A percentile compares a stretch with the other conserved stretches of the same genome.
phyloP scores from a whole-genome alignment of 2,113 vertebrate genomes.

The Eulemur macaco region DNA sequence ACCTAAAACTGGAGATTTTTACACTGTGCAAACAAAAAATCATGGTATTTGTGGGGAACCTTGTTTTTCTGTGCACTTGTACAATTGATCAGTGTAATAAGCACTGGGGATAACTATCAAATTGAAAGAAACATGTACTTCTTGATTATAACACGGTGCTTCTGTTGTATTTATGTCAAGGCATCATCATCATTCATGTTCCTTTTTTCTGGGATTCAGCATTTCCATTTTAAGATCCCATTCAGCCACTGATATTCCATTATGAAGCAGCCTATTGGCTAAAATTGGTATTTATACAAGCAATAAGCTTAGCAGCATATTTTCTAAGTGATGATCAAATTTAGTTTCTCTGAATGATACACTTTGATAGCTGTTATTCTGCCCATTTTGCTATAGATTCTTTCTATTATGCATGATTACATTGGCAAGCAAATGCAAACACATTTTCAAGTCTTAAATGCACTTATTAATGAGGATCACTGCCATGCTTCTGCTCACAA shows the following conservation, averaged over 20 bases:
- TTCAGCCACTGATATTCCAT: constrained; percentile 64
- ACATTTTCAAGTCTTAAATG: not conserved
- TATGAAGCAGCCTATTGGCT: constrained; percentile 61
- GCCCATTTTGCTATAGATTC: constrained; percentile 37
- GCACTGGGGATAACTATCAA: not conserved
- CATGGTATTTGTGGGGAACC: not conserved
- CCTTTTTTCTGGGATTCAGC: constrained; percentile 57
- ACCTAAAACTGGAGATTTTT: constrained; percentile 15
- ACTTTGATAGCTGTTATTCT: constrained; percentile 50
- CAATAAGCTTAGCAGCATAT: constrained; percentile 53
- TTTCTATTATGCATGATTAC: constrained; percentile 53
- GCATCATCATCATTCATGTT: constrained; percentile 29
- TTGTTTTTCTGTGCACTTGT: not conserved
- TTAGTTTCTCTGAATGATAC: constrained; percentile 49
- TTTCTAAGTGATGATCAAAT: constrained; percentile 63
- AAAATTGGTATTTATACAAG: constrained; percentile 55
- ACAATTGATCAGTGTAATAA: not conserved
- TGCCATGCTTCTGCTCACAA: not conserved
- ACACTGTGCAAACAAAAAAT: not conserved
- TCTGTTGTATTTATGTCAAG: constrained; percentile 37
- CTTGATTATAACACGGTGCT: not conserved
- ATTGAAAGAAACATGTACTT: not conserved
- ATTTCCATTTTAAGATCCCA: constrained; percentile 69
- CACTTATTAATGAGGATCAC: not conserved
- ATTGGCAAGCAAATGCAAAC: constrained; percentile 42